A percentile compares a stretch with the other conserved stretches of the same genome.
Evolutionary conservation across 2,888 invertebrate genomes (phyloP).

Genomic region (Philereme transversata): DNA sequence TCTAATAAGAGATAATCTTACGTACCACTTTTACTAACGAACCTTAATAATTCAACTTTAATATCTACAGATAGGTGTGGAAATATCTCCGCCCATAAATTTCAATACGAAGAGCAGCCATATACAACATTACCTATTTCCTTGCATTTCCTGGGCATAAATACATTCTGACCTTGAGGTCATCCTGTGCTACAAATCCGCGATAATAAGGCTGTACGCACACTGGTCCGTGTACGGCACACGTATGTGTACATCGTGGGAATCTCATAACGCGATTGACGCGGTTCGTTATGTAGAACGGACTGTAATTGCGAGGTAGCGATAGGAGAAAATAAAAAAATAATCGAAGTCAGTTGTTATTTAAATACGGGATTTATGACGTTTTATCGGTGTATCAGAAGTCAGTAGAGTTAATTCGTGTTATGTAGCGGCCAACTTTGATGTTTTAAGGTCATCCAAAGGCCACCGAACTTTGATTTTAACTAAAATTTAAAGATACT

Average conservation of each 20-base stretch:
- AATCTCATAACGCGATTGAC: slow-evolving; percentile 60
- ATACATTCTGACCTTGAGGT: slow-evolving; percentile 34
- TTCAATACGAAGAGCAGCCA: slow-evolving; percentile 13
- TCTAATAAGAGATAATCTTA: too few relatives aligned
- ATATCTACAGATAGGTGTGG: slow-evolving; percentile 32
- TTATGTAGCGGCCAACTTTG: too few relatives aligned
- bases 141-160: slow-evolving; percentile 28
- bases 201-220: slow-evolving; percentile 32
- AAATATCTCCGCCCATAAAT: slow-evolving; percentile 28
- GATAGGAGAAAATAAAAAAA: slow-evolving; percentile 41
- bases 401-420: too few relatives aligned
- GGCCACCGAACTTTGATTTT: too few relatives aligned
- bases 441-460: too few relatives aligned
- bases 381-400: too few relatives aligned
- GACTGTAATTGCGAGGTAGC: slow-evolving; percentile 54
- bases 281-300: slow-evolving; percentile 63
- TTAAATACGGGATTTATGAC: too few relatives aligned
- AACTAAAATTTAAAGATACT: too few relatives aligned
- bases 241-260: slow-evolving; percentile 48
- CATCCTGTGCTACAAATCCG: slow-evolving; percentile 37
- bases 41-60: slow-evolving; percentile 33
- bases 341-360: too few relatives aligned
- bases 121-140: slow-evolving; percentile 32
- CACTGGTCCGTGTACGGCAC: slow-evolving; percentile 15
- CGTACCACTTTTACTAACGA: slow-evolving; percentile 6